Conservation (phyloP, 2,888 invertebrate genomes). For the Drosophila birchii region DNA sequence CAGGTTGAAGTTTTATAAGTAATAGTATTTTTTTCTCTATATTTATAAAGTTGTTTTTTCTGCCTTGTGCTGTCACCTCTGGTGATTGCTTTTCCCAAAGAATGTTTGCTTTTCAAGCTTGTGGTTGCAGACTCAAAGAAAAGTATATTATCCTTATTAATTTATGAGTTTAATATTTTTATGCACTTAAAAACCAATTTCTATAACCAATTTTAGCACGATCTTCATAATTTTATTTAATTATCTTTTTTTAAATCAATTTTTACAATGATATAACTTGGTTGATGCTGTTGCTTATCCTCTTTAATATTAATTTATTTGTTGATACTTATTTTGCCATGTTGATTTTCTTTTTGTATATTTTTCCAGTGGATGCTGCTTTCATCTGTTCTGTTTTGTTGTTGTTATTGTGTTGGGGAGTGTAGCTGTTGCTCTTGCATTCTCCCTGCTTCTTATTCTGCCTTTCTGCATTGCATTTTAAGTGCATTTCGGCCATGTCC, state of each 20-base stretch:
- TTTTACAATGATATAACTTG: neutral
- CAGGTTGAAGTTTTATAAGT: conserved; percentile 33
- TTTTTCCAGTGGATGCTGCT: conserved; percentile 47
- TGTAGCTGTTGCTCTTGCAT: conserved; percentile 36
- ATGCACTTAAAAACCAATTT: neutral
- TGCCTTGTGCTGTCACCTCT: neutral
- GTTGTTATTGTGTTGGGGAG: conserved; percentile 15
- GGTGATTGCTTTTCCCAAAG: neutral
- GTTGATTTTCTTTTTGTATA: conserved; percentile 25
- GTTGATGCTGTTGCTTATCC: neutral
- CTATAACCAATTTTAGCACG: neutral
- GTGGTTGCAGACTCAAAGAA: neutral
- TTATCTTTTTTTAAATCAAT: neutral
- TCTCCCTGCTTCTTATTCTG: conserved; percentile 26
- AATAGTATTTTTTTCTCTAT: conserved; percentile 1
- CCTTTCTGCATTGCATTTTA: conserved; percentile 61
- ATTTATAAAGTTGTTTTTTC: conserved; percentile 18
- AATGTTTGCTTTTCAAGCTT: neutral
- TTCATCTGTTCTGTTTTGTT: conserved; percentile 28
- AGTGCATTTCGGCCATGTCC: conserved; percentile 65
- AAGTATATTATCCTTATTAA: neutral
- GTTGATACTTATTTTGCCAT: neutral
- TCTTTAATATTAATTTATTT: neutral
- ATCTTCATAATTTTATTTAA: neutral
- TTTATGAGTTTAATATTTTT: neutral